phyloP scores from a whole-genome alignment of 2,888 invertebrate species.

The Polydrusus cervinus region DNA sequence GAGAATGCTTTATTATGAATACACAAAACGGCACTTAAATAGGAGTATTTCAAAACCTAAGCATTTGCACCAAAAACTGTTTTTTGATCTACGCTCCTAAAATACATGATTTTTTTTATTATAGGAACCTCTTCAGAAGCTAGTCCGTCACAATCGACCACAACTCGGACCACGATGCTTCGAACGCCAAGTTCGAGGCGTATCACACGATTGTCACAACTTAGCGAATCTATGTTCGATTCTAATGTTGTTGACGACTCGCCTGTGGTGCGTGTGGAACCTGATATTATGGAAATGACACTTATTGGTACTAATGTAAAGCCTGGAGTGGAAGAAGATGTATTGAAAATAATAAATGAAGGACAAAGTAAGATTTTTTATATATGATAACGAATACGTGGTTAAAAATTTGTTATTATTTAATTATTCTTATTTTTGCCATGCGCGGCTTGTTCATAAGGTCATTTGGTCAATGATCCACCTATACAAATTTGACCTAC shows the following conservation, averaged over 20 bases:
- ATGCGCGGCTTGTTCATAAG: no score
- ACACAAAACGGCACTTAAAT: no score
- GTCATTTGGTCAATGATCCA: no score
- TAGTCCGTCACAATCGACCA: slow-evolving; percentile 8
- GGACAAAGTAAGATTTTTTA: slow-evolving; percentile 1
- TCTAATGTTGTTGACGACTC: not conserved
- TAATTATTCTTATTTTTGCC: no score
- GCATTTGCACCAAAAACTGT: no score
- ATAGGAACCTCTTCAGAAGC: no score
- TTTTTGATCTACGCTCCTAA: no score
- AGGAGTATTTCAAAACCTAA: no score
- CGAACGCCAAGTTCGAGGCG: slow-evolving; percentile 16
- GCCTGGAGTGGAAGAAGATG: not conserved
- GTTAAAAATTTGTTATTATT: no score
- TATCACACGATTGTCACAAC: slow-evolving; percentile 10
- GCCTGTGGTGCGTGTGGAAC: not conserved
- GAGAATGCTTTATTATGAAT: no score
- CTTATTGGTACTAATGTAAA: not conserved
- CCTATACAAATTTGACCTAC: no score
- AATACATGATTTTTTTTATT: not conserved
- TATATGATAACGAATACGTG: no score
- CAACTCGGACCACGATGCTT: not conserved
- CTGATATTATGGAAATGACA: slow-evolving; percentile 14
- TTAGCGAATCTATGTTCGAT: slow-evolving; percentile 31
- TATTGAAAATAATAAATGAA: not conserved